phyloP scores from a whole-genome alignment of 1,140 invertebrate species.

The Elysia chlorotica region DNA sequence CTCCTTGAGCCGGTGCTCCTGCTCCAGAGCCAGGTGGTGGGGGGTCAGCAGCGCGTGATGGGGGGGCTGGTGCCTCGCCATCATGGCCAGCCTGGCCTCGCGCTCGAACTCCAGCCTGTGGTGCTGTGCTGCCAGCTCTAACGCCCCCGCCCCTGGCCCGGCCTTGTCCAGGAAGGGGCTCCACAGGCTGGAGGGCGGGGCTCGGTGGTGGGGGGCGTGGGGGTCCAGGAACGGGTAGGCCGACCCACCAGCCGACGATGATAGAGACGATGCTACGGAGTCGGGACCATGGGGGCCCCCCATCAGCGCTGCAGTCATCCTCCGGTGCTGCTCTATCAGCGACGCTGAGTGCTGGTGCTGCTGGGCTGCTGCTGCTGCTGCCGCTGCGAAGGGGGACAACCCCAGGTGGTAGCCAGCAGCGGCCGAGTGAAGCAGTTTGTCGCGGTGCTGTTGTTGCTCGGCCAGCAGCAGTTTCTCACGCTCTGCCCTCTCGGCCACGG shows the following conservation, averaged over 20 bases:
- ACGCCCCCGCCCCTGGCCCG: too few relatives aligned
- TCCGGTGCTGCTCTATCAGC: constrained; percentile 25
- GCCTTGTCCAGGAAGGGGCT: constrained; percentile 44
- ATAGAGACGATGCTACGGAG: too few relatives aligned
- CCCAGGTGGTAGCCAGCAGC: constrained; percentile 11
- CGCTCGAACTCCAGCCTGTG: constrained; percentile 40
- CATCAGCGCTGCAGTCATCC: constrained; percentile 7
- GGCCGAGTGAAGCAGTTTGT: constrained; percentile 12
- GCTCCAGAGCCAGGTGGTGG: constrained; percentile 31
- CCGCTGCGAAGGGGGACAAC: not conserved
- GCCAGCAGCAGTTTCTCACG: constrained; percentile 31
- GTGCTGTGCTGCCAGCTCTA: constrained; percentile 30
- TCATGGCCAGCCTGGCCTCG: constrained; percentile 34
- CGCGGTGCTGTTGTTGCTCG: constrained; percentile 16
- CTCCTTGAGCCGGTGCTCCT: constrained; percentile 43
- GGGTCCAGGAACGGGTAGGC: constrained; percentile 29
- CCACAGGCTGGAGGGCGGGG: constrained; percentile 37
- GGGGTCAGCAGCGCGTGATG: constrained; percentile 25
- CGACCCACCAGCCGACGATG: constrained; percentile 5
- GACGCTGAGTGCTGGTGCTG: constrained; percentile 9
- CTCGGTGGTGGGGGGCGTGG: constrained; percentile 27
- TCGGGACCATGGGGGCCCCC: constrained; percentile 4
- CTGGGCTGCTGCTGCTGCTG: constrained; percentile 2
- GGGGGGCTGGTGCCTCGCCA: too few relatives aligned
- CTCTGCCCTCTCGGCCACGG: constrained; percentile 15